These are phyloP conservation scores for Harpagifer antarcticus DNA, from an alignment of 2,797 vertebrate species.

Conservation along the genomic window DNA sequence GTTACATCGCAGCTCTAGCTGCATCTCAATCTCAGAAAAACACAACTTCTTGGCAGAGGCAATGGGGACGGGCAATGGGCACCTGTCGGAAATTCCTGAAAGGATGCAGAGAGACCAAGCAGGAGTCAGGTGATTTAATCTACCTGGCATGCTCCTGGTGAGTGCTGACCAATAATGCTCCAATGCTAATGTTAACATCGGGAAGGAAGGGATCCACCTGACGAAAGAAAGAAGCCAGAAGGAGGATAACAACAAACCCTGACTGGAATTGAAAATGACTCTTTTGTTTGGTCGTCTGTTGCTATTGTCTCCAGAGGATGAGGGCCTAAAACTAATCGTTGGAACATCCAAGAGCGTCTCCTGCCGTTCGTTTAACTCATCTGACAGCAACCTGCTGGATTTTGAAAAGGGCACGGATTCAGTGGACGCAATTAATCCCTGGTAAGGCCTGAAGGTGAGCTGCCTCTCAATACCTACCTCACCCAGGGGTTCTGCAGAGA, in stretches of 20 bases:
- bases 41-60: no score
- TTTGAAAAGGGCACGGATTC: constrained; percentile 70
- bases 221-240: constrained; percentile 23
- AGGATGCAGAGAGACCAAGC: constrained; percentile 50
- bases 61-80: constrained; percentile 30
- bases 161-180: constrained; percentile 75
- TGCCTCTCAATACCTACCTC: constrained; percentile 54
- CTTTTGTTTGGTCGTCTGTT: constrained; percentile 57
- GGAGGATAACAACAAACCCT: constrained; percentile 56
- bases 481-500: constrained; percentile 42
- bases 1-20: constrained; percentile 28
- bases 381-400: constrained; percentile 71
- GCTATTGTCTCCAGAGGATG: constrained; percentile 45
- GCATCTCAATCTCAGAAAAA: constrained; percentile 50
- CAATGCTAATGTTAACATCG: constrained; percentile 64
- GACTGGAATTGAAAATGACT: constrained; percentile 70
- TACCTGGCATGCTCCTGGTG: constrained; percentile 70
- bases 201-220: constrained; percentile 63
- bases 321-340: constrained; percentile 51
- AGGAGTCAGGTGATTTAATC: constrained; percentile 80
- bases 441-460: constrained; percentile 67
- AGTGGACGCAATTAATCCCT: constrained; percentile 63
- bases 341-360: constrained; percentile 58
- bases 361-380: constrained; percentile 58
- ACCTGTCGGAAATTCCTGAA: constrained; percentile 37